Conservation (phyloP, 2,888 invertebrate species). For the Acleris emargana region DNA sequence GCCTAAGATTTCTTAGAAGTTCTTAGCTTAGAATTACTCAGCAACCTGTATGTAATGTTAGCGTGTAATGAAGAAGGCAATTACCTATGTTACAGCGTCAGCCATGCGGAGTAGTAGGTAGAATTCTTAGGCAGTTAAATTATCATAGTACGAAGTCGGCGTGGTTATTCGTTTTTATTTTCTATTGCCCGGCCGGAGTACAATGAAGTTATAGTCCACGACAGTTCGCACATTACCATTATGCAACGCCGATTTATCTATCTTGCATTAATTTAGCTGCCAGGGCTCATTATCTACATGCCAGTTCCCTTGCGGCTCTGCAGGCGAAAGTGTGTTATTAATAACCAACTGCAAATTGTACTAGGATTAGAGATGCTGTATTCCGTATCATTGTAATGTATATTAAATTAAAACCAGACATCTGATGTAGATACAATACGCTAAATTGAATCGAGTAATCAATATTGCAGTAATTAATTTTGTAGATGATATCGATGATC, state of each 20-base stretch:
- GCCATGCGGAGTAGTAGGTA: conserved; percentile 55
- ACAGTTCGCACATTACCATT: conserved; percentile 39
- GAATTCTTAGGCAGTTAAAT: conserved; percentile 51
- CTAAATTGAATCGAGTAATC: conserved; percentile 17
- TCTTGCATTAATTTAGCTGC: conserved; percentile 50
- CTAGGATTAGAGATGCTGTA: conserved; percentile 31
- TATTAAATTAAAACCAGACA: conserved; percentile 24
- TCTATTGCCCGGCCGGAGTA: conserved; percentile 20
- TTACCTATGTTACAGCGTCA: conserved; percentile 54
- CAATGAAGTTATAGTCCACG: conserved; percentile 34
- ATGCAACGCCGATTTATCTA: conserved; percentile 40
- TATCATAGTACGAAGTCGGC: conserved; percentile 42
- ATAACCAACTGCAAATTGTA: conserved; percentile 29
- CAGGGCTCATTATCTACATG: conserved; percentile 53
- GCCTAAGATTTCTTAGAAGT: conserved; percentile 24
- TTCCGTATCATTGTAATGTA: conserved; percentile 19
- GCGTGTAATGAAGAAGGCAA: conserved; percentile 57
- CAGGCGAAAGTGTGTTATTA: conserved; percentile 37
- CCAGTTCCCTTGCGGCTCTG: conserved; percentile 32
- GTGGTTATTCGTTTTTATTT: conserved; percentile 31
- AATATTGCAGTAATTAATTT: neutral
- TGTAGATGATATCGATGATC: neutral
- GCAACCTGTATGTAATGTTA: conserved; percentile 53
- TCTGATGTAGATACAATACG: conserved; percentile 27
- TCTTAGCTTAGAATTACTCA: conserved; percentile 49